Conservation (phyloP, 64 coral and sea anemone genomes). For the Stichodactyla mertensii region DNA sequence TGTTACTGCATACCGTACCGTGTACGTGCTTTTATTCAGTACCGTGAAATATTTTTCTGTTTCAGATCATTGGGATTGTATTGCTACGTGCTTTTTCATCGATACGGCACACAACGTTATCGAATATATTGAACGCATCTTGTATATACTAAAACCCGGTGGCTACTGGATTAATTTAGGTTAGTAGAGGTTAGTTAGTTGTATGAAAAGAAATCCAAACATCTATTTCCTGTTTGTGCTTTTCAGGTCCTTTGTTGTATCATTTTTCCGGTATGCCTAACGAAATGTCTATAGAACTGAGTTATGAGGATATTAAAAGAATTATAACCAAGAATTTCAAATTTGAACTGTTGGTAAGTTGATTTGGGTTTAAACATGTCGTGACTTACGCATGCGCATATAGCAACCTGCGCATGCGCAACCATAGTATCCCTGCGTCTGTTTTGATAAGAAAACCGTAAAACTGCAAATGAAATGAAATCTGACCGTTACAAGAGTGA, state of each 20-base stretch:
- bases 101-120: constrained; percentile 93
- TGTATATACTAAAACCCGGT: constrained; percentile 82
- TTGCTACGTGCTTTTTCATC: constrained; percentile 91
- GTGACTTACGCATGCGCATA: background rate
- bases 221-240: background rate
- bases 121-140: constrained; percentile 88
- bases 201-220: background rate
- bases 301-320: constrained; percentile 85
- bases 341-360: constrained; percentile 86
- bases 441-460: no score
- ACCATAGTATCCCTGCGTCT: no score
- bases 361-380: background rate
- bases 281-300: constrained; percentile 88
- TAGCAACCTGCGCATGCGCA: no score
- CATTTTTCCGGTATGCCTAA: constrained; percentile 91
- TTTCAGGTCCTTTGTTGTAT: constrained; percentile 80
- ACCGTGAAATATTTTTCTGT: background rate
- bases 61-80: constrained; percentile 80
- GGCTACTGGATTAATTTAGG: constrained; percentile 97
- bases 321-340: constrained; percentile 74
- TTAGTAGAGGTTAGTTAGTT: constrained; percentile 7
- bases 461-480: no score
- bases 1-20: no score
- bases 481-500: no score
- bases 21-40: no score